Conservation (phyloP, 2,888 invertebrate species). For the Alsophila aescularia region DNA sequence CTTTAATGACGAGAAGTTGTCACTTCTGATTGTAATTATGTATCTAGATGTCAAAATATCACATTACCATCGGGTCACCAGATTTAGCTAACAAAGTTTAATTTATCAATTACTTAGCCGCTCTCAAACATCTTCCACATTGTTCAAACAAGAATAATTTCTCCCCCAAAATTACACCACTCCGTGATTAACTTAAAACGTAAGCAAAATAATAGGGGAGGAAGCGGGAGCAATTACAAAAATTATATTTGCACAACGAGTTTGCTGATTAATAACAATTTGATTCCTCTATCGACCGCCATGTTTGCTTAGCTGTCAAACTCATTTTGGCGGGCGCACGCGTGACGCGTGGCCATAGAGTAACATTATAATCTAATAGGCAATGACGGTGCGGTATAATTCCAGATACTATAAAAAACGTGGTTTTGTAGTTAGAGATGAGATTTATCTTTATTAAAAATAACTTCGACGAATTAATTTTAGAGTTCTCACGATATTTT, state of each 20-base stretch:
- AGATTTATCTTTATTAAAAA: slow-evolving; percentile 58
- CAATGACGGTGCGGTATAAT: slow-evolving; percentile 51
- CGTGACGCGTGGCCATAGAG: slow-evolving; percentile 65
- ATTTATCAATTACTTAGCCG: slow-evolving; percentile 34
- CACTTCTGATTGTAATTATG: too few relatives aligned
- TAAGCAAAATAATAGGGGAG: slow-evolving; percentile 60
- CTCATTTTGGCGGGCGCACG: slow-evolving; percentile 58
- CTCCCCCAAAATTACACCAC: slow-evolving; percentile 55
- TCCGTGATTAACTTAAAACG: slow-evolving; percentile 48
- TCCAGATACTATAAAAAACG: slow-evolving; percentile 50
- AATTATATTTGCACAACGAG: slow-evolving; percentile 77
- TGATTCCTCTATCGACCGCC: slow-evolving; percentile 73
- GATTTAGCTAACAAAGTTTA: slow-evolving; percentile 18
- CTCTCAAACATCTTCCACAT: slow-evolving; percentile 23
- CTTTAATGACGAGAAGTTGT: too few relatives aligned
- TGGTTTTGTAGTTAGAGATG: slow-evolving; percentile 44
- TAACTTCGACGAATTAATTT: slow-evolving; percentile 44
- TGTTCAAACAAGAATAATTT: slow-evolving; percentile 55
- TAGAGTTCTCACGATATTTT: slow-evolving; percentile 43
- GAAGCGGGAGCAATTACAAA: slow-evolving; percentile 70
- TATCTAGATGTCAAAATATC: too few relatives aligned
- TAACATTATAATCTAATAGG: slow-evolving; percentile 72
- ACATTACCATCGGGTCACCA: too few relatives aligned
- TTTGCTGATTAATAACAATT: slow-evolving; percentile 78
- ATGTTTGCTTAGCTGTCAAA: slow-evolving; percentile 80